Evolutionary conservation across 2,113 vertebrate genomes (phyloP).

Genomic region (Choloepus hoffmanni): DNA sequence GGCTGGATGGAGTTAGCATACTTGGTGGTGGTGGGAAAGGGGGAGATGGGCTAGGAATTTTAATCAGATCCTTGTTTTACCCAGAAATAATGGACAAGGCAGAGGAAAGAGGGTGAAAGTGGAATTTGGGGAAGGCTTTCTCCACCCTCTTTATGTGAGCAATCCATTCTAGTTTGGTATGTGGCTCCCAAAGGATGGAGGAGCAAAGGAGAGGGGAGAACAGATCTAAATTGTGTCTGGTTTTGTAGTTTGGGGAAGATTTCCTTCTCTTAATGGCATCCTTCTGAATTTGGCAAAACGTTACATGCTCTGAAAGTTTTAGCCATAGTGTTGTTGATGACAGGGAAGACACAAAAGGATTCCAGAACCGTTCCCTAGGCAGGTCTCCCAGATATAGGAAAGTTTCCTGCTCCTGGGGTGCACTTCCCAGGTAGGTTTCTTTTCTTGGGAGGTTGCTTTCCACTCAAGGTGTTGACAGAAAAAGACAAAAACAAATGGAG

Average conservation of each 20-base stretch:
- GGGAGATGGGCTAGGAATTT: background rate
- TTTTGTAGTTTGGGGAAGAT: background rate
- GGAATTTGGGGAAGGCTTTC: background rate
- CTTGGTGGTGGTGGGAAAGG: background rate
- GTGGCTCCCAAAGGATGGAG: too few species aligned
- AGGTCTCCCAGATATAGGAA: background rate
- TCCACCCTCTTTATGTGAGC: accelerated
- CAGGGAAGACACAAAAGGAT: accelerated
- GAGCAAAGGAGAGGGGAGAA: background rate
- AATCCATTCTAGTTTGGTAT: accelerated
- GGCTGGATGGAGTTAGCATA: background rate
- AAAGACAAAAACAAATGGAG: background rate
- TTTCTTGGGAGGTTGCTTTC: background rate
- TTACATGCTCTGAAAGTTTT: background rate
- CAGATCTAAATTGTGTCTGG: too few species aligned
- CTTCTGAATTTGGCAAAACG: background rate
- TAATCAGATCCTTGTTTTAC: background rate
- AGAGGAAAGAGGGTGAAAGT: background rate
- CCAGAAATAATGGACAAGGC: background rate
- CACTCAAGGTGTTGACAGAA: accelerated
- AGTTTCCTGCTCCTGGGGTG: background rate
- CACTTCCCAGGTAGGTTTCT: background rate
- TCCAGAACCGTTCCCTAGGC: background rate
- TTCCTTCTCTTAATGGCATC: background rate
- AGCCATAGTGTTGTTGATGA: background rate